phyloP scores from a whole-genome alignment of 2,888 invertebrate genomes.

The Argynnis bischoffii region DNA sequence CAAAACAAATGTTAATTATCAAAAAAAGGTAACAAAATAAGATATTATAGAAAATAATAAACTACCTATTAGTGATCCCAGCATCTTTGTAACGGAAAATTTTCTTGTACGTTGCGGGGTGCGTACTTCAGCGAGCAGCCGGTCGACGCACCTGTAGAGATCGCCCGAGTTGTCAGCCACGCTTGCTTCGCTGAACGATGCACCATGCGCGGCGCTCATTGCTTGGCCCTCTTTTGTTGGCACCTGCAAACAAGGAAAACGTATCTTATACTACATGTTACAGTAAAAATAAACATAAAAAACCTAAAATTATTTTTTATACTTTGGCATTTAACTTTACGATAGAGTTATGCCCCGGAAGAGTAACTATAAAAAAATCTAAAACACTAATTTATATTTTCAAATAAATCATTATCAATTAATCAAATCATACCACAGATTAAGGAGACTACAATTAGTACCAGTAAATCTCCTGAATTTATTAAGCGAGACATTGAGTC shows the following conservation, averaged over 20 bases:
- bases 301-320: too few relatives aligned
- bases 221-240: conserved; percentile 87
- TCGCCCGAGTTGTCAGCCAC: conserved; percentile 90
- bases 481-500: conserved; percentile 20
- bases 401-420: too few relatives aligned
- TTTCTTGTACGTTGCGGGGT: conserved; percentile 85
- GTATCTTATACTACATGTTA: not conserved
- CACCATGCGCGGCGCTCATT: conserved; percentile 85
- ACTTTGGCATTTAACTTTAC: too few relatives aligned
- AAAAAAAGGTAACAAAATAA: too few relatives aligned
- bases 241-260: conserved; percentile 74
- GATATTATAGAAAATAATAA: not conserved
- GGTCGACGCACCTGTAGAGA: conserved; percentile 88
- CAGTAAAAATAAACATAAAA: not conserved
- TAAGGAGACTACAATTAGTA: too few relatives aligned
- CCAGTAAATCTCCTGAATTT: conserved; percentile 7
- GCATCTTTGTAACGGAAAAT: conserved; percentile 91
- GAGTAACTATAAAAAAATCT: too few relatives aligned
- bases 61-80: conserved; percentile 86
- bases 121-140: conserved; percentile 85
- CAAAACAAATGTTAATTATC: too few relatives aligned
- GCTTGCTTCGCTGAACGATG: conserved; percentile 91
- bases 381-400: too few relatives aligned
- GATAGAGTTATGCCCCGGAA: too few relatives aligned
- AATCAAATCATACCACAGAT: too few relatives aligned